phyloP scores from a whole-genome alignment of 1,140 invertebrate species.

The Pogonognathellus flavescens region DNA sequence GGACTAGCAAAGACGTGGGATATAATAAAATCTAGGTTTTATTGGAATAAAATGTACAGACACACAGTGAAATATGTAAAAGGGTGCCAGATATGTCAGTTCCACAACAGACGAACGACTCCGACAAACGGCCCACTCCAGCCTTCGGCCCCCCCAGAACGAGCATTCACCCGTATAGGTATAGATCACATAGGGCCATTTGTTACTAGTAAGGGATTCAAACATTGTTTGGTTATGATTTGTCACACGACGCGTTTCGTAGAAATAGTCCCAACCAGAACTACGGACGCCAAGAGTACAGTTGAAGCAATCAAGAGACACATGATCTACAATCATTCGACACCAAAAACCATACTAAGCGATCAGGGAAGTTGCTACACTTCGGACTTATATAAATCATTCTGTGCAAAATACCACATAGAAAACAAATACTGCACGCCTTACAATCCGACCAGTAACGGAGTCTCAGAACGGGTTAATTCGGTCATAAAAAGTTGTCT shows the following conservation, averaged over 20 bases:
- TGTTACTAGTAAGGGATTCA: conserved; percentile 65
- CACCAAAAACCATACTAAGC: background rate
- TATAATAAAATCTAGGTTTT: background rate
- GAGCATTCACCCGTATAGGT: conserved; percentile 67
- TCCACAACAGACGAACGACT: conserved; percentile 47
- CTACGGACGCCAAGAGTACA: background rate
- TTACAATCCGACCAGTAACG: no score
- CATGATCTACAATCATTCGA: background rate
- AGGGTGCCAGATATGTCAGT: conserved; percentile 65
- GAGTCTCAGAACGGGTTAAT: no score
- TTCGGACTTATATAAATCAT: background rate
- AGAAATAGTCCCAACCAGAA: conserved; percentile 62
- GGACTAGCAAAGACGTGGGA: background rate
- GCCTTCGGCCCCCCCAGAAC: background rate
- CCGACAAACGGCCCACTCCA: conserved; percentile 53
- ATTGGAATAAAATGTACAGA: background rate
- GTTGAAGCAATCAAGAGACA: background rate
- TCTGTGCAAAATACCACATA: no score
- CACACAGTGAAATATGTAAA: background rate
- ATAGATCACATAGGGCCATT: conserved; percentile 69
- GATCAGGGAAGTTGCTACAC: conserved; percentile 19
- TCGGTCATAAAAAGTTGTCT: no score
- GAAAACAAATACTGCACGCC: no score
- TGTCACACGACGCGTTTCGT: conserved; percentile 69
- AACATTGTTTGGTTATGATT: conserved; percentile 64